Percentiles rank a stretch among this genome's conserved stretches.
phyloP scores from a whole-genome alignment of 2,113 vertebrate species.

The Anoplopoma fimbria region DNA sequence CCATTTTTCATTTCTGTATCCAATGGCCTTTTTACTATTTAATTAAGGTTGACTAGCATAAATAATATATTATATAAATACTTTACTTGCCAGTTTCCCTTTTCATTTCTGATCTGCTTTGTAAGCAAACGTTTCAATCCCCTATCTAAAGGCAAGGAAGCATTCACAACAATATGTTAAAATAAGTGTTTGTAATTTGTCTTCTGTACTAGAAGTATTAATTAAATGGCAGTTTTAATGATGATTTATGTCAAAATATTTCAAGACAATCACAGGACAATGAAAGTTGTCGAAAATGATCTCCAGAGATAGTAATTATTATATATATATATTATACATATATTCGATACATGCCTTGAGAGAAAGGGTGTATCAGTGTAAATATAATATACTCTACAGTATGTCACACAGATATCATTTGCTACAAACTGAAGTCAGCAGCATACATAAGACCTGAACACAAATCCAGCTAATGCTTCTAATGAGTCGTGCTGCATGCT shows the following conservation, averaged over 20 bases:
- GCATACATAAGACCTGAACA: not conserved
- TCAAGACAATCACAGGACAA: too few relatives aligned
- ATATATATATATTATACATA: too few relatives aligned
- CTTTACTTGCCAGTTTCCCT: not conserved
- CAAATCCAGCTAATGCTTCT: not conserved
- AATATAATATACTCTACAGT: not conserved
- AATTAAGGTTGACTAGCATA: not conserved
- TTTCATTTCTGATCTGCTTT: not conserved
- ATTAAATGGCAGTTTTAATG: too few relatives aligned
- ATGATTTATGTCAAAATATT: too few relatives aligned
- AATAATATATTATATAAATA: not conserved
- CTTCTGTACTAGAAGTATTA: too few relatives aligned
- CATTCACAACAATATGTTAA: too few relatives aligned
- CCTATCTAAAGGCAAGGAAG: too few relatives aligned
- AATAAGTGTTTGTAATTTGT: too few relatives aligned
- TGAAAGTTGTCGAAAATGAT: too few relatives aligned
- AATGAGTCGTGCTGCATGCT: not conserved
- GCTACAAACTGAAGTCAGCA: not conserved
- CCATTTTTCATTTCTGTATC: not conserved
- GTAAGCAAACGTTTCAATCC: not conserved
- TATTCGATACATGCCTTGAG: too few relatives aligned
- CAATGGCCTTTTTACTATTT: not conserved
- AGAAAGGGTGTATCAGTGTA: not conserved
- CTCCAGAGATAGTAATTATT: too few relatives aligned
- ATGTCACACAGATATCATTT: not conserved